Conservation (phyloP, 2,888 invertebrate species). For the Taphrorychus bicolor region DNA sequence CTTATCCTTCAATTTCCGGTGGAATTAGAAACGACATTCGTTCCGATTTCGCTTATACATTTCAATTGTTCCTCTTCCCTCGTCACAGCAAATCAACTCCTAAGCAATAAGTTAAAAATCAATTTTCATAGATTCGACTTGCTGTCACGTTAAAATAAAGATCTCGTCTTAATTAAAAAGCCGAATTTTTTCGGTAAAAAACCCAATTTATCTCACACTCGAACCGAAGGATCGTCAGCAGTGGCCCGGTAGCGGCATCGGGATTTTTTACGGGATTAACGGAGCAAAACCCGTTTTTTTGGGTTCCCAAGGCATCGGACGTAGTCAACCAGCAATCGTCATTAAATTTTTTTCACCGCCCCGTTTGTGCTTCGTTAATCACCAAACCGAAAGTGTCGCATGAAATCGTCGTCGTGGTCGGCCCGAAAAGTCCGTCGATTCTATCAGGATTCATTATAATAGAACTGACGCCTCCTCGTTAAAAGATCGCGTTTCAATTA, state of each 20-base stretch:
- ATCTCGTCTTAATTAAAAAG: slow-evolving; percentile 23
- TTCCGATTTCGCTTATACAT: too few relatives aligned
- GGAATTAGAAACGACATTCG: too few relatives aligned
- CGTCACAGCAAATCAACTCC: too few relatives aligned
- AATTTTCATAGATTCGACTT: background rate
- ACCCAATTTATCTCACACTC: slow-evolving; percentile 22
- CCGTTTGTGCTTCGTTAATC: slow-evolving; percentile 25
- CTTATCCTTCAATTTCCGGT: too few relatives aligned
- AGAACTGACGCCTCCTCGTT: slow-evolving; percentile 30
- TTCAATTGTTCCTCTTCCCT: too few relatives aligned
- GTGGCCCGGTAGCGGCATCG: too few relatives aligned
- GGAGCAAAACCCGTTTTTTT: slow-evolving; percentile 24
- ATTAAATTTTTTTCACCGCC: slow-evolving; percentile 18
- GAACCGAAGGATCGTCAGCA: slow-evolving; percentile 12
- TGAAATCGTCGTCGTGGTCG: slow-evolving; percentile 22
- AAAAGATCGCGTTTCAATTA: slow-evolving; percentile 37
- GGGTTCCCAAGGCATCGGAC: slow-evolving; percentile 14
- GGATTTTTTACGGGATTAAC: slow-evolving; percentile 22
- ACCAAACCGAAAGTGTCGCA: slow-evolving; percentile 23
- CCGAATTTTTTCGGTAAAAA: slow-evolving; percentile 9
- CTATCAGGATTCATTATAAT: slow-evolving; percentile 9
- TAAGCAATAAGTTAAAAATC: too few relatives aligned
- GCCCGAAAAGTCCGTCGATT: slow-evolving; percentile 6
- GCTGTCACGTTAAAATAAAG: background rate
- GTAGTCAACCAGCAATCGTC: slow-evolving; percentile 21